These are phyloP conservation scores for Heliconius hortense DNA, from an alignment of 2,888 invertebrate species.

Conservation along the genomic window DNA sequence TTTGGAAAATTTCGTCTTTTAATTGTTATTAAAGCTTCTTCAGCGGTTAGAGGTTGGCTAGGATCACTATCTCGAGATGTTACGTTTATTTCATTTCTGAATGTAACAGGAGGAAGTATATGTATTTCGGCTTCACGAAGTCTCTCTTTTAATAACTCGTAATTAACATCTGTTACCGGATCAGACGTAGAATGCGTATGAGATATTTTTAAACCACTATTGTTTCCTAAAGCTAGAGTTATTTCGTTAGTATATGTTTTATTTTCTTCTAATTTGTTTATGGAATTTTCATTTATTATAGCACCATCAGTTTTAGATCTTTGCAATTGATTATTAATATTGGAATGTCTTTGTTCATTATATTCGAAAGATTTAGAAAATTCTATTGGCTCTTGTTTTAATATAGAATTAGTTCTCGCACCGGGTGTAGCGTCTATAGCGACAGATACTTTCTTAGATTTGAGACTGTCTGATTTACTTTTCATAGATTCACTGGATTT, in stretches of 20 bases:
- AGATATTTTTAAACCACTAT: conserved; percentile 76
- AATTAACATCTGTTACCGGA: conserved; percentile 83
- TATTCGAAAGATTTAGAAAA: conserved; percentile 84
- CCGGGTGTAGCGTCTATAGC: conserved; percentile 90
- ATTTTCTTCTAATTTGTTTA: conserved; percentile 41
- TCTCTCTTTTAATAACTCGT: conserved; percentile 66
- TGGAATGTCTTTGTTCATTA: conserved; percentile 64
- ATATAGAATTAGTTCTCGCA: conserved; percentile 86
- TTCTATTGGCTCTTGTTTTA: conserved; percentile 90
- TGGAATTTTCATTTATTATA: conserved; percentile 49
- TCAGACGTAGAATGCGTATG: conserved; percentile 87
- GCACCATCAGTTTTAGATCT: conserved; percentile 74
- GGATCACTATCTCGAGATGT: conserved; percentile 85
- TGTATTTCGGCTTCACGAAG: conserved; percentile 54
- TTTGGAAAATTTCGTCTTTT: conserved; percentile 91
- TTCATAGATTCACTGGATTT: conserved; percentile 76
- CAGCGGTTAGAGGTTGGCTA: conserved; percentile 79
- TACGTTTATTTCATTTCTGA: conserved; percentile 86
- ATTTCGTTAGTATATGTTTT: conserved; percentile 69
- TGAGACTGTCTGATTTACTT: conserved; percentile 70
- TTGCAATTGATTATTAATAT: conserved; percentile 57
- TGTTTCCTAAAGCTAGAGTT: conserved; percentile 61
- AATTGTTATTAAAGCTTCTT: conserved; percentile 87
- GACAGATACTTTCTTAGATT: conserved; percentile 87
- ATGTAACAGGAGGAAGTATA: conserved; percentile 72